Conservation (phyloP, 2,888 invertebrate species). For the Hoplodrina ambigua region DNA sequence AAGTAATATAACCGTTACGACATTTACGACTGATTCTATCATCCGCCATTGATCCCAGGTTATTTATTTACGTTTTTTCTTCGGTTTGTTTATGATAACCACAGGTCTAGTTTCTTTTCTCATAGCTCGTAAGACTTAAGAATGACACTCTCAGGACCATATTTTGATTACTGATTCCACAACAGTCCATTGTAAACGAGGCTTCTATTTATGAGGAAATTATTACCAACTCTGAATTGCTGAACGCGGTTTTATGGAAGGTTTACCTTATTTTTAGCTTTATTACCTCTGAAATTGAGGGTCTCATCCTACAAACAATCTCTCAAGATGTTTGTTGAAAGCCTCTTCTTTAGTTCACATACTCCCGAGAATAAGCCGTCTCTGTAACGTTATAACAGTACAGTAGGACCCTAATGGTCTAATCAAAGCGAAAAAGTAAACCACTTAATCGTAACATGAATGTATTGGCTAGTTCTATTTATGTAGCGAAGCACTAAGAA, state of each 20-base stretch:
- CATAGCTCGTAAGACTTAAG: background rate
- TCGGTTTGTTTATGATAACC: background rate
- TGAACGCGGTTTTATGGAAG: background rate
- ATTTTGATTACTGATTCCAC: background rate
- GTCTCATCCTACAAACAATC: background rate
- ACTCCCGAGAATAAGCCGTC: constrained; percentile 15
- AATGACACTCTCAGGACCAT: background rate
- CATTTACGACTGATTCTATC: constrained; percentile 5
- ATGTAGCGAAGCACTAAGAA: constrained; percentile 15
- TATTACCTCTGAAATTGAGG: background rate
- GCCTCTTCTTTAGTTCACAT: constrained; percentile 1
- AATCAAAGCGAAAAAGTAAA: constrained; percentile 35
- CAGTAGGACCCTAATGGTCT: constrained; percentile 10
- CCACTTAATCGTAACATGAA: constrained; percentile 31
- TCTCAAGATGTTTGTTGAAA: background rate
- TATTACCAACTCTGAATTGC: background rate
- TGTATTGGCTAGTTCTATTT: constrained; percentile 11
- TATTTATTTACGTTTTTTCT: background rate
- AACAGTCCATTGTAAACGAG: background rate
- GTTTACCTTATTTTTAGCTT: background rate
- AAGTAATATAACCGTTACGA: background rate
- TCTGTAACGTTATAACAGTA: constrained; percentile 4
- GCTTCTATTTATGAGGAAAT: constrained; percentile 1
- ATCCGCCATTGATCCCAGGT: constrained; percentile 2
- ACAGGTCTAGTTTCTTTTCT: background rate